Evolutionary conservation across 2,113 vertebrate species (phyloP).

Genomic region (Gobiocypris rarus): DNA sequence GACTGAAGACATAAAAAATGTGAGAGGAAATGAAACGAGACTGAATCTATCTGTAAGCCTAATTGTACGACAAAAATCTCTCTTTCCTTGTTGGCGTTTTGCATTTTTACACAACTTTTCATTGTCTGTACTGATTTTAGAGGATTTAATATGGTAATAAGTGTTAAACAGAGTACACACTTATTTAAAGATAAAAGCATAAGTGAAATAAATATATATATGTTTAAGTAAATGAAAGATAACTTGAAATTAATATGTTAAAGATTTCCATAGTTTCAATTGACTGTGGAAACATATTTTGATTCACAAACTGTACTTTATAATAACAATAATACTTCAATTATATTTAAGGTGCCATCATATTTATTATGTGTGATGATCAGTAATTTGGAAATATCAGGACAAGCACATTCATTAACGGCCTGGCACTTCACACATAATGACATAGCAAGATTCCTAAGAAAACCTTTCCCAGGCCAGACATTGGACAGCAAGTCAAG

Average conservation of each 20-base stretch:
- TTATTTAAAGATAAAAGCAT: too few species aligned
- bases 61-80: neutral
- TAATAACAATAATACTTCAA: neutral
- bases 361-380: neutral
- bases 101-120: too few species aligned
- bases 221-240: too few species aligned
- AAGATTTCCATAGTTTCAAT: neutral
- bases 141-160: too few species aligned
- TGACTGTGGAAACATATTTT: neutral
- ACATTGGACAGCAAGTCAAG: neutral
- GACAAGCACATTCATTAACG: neutral
- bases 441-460: neutral
- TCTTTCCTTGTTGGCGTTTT: too few species aligned
- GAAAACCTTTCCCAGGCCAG: neutral
- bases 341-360: neutral
- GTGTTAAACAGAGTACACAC: too few species aligned
- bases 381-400: neutral
- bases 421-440: too few species aligned
- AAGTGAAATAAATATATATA: too few species aligned
- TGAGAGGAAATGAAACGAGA: neutral
- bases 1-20: neutral
- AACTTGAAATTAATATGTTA: too few species aligned
- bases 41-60: neutral
- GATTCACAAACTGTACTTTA: neutral
- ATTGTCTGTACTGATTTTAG: too few species aligned